Evolutionary conservation across 2,888 invertebrate species (phyloP), one percentile per base, ranked within the genome.

Genomic region (Lutraria lutraria): DNA sequence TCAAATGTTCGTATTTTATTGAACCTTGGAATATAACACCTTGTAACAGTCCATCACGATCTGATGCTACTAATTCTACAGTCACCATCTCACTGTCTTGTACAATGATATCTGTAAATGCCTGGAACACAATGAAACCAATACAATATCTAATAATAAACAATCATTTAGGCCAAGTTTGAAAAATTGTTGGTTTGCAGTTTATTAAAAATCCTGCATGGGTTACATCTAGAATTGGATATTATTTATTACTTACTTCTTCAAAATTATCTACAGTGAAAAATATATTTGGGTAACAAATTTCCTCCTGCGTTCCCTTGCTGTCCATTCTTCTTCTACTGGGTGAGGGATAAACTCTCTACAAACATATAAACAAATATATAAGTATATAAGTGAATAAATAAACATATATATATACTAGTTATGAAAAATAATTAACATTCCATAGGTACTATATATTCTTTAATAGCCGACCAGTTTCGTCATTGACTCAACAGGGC

Each of bases 231-330:
- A 43, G 43, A 43, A 43, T 4, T 43, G 8, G 4, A 43, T 43
- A 8, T 43, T 4, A 8, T 8, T 43, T 4, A 43, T 43, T 8
- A 85, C 85, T 60, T 95, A 98, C 99, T 98, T 99, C 99, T 97
- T 99, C 99, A 97, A 99, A 99, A 97, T 99, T 99, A 97, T 99
- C 99, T 90, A 99, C 99, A 98, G 99, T 99, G 97, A 99, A 99
- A 97, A 99, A 99, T 95, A 99, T 99, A 97, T 99, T 99, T 2
- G 99, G 99, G 97, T 99, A 99, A 76, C 99, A 99, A 97, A 99
- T 99, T 97, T 99, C 99, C 97, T 99, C 99, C 86, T 98, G 98
- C 95, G 99, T 99, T 76, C 99, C 99, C 97, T 99, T 99, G 19
- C 98, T 98, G 97, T 99, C 99, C 99, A 99, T 99, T 97, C 99